Base-by-base conservation (phyloP, 92 coral and sea anemone species). In the Nematostella vectensis region DNA sequence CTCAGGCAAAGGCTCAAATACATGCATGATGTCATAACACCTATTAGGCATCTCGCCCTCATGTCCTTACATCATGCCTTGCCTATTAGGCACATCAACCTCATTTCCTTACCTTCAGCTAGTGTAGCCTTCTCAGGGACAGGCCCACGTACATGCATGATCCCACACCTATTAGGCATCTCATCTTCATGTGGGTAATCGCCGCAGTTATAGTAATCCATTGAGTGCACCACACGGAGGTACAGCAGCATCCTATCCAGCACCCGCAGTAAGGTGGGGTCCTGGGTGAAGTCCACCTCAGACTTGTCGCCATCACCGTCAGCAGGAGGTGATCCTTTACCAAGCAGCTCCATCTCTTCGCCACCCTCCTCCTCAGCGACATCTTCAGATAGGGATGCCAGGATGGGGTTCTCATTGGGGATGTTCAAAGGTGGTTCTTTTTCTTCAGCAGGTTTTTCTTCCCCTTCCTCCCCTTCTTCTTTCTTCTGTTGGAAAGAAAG, bases 81-180 rank as follows among this genome's bases (percentile, higher is more conserved):
- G n/a, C n/a, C n/a, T n/a, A n/a, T n/a, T n/a, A n/a, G n/a, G n/a
- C n/a, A n/a, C n/a, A n/a, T n/a, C n/a, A n/a, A n/a, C n/a, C n/a
- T n/a, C n/a, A n/a, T n/a, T n/a, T 15, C 18, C 18, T 9, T 45
- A 89, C 97, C 97, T 89, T 89, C 97, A 21, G 71, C 70, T 16
- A 74, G 75, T 16, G 94, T 77, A 20, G 88, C 76, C 29, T 89
- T 89, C 47, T 89, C 97, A 2, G 97, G 97, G 15, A 81, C 51
- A 1, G 87, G 57, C 22, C 85, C 89, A 28, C 97, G 76, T 20
- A 89, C 95, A 59, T 89, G 95, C 3, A 89, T 57, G 13, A 89
- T 89, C 11, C 97, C 97, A 68, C 97, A 89, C 58, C 97, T 70
- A 58, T 89, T 85, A 4, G 97, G 97, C 97, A 89, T 89, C 67